A percentile compares a stretch with the other conserved stretches of the same genome.
phyloP scores from a whole-genome alignment of 1,140 invertebrate genomes.

The Phocides pigmalion region DNA sequence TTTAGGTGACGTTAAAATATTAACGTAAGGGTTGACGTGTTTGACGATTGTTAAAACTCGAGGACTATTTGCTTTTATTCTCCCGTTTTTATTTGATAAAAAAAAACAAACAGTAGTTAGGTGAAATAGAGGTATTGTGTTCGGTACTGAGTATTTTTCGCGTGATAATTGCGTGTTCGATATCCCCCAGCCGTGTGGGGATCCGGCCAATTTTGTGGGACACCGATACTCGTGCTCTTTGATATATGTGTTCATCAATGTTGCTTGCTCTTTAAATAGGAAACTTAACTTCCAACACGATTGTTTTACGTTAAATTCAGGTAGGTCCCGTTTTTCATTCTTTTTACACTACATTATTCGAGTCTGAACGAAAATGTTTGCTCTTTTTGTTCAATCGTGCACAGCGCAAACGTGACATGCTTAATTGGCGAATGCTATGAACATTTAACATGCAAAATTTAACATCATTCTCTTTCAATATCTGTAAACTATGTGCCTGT shows the following conservation, averaged over 20 bases:
- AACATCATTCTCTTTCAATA: neutral
- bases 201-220: constrained; percentile 16
- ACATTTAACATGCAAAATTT: neutral
- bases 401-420: neutral
- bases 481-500: no score
- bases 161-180: constrained; percentile 7
- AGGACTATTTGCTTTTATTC: constrained; percentile 60
- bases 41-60: constrained; percentile 63
- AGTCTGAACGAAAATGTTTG: neutral
- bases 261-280: neutral
- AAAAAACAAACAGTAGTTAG: constrained; percentile 10
- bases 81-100: constrained; percentile 35
- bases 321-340: neutral
- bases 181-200: constrained; percentile 1
- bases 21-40: constrained; percentile 61
- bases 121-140: constrained; percentile 25
- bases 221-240: neutral
- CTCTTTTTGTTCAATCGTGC: neutral
- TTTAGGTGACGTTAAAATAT: constrained; percentile 67
- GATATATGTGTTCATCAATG: constrained; percentile 4
- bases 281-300: neutral
- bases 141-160: constrained; percentile 6
- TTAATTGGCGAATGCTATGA: neutral
- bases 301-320: neutral
- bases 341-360: neutral